phyloP scores from a whole-genome alignment of 2,888 invertebrate genomes.

The Sabatieria punctata region DNA sequence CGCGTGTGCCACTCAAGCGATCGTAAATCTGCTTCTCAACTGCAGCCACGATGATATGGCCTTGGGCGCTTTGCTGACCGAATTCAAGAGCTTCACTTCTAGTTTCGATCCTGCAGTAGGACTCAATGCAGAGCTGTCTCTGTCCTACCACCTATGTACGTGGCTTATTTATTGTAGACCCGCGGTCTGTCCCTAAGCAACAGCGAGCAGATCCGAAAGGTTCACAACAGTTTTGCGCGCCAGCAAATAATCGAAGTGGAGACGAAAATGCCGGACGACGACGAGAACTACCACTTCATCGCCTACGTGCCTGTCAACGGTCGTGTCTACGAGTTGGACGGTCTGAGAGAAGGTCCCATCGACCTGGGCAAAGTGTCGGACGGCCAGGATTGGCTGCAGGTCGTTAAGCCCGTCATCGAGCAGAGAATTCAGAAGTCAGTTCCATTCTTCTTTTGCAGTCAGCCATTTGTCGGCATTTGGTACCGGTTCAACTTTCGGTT shows the following conservation, averaged over 20 bases:
- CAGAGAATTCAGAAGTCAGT: conserved; percentile 67
- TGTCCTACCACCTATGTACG: not conserved
- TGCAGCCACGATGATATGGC: conserved; percentile 65
- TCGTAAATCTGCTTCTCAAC: conserved; percentile 80
- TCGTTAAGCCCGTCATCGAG: conserved; percentile 73
- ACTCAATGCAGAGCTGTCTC: conserved; percentile 10
- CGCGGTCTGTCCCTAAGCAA: conserved; percentile 86
- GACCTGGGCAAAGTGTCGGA: conserved; percentile 62
- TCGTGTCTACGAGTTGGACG: conserved; percentile 82
- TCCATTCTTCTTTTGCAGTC: conserved; percentile 5
- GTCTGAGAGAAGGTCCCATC: conserved; percentile 79
- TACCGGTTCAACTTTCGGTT: too few species aligned
- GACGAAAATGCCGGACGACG: conserved; percentile 32
- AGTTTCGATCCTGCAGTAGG: conserved; percentile 37
- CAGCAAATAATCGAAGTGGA: conserved; percentile 22
- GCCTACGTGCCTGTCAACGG: conserved; percentile 85
- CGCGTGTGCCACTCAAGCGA: conserved; percentile 96
- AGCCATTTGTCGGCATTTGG: conserved; percentile 10
- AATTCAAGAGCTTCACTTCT: conserved; percentile 37
- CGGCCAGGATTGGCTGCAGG: conserved; percentile 71
- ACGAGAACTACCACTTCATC: conserved; percentile 91
- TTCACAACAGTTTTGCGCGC: conserved; percentile 90
- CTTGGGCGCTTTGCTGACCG: conserved; percentile 39
- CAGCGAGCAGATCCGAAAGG: conserved; percentile 71
- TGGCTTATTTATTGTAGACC: conserved; percentile 41